Evolutionary conservation across 2,888 invertebrate genomes (phyloP), one percentile per base, ranked within the genome.

Genomic region (Elegia similella): DNA sequence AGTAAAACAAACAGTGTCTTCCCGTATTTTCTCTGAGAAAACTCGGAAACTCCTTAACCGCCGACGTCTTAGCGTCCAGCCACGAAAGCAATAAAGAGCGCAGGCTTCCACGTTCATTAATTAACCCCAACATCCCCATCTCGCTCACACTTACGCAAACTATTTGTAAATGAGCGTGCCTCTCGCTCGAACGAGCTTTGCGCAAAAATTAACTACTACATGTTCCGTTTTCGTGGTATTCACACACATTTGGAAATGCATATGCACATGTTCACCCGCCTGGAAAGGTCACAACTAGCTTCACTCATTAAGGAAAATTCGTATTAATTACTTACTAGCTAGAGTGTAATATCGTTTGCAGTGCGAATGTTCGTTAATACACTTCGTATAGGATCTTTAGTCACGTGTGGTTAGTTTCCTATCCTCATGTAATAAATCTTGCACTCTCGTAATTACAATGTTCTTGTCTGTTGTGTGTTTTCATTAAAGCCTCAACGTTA

Each of bases 101-200:
- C 92, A 88, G 86, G 88, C 92, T 91, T 92, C 91, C 84, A 90
- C 92, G 88, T 92, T 92, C 92, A 92, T 92, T 92, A 92, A 92
- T 92, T 92, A 92, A 91, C 91, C 86, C 86, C 79, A 72, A 75
- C 78, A 70, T 69, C 64, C 58, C 82, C 73, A 60, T 91, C 92
- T 70, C 86, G 56, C 78, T 92, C 83, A 62, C 80, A 82, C 92
- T 74, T 73, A 66, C 67, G 68, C 68, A 80, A 84, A 85, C 83
- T 82, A 86, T 84, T 86, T 84, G 84, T 90, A 92, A 92, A 92
- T 92, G 90, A 92, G 87, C 74, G 67, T 61, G 70, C 78, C 69
- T 91, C 92, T 86, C 88, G 62, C 79, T 92, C 84, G 58, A 84
- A 73, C 90, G 67, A 84, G 89, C 90, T 91, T 92, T 92, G 92